phyloP scores from a whole-genome alignment of 2,888 invertebrate genomes.

The Magallana nippona region DNA sequence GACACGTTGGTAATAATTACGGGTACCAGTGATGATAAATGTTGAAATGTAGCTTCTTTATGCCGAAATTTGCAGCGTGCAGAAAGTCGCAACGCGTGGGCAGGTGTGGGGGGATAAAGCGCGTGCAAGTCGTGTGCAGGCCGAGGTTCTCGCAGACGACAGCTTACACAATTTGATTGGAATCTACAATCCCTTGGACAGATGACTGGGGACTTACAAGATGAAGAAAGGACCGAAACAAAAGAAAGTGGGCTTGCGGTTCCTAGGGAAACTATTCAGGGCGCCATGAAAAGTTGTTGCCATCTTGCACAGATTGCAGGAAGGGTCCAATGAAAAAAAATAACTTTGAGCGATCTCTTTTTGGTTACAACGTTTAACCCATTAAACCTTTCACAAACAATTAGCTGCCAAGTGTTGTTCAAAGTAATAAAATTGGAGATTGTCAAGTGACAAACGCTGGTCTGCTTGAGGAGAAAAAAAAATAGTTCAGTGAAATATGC shows the following conservation, averaged over 20 bases:
- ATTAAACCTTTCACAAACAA: no score
- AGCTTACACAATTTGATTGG: conserved; percentile 26
- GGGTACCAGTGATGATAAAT: conserved; percentile 11
- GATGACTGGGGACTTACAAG: neutral
- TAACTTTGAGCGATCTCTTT: neutral
- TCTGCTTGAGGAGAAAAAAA: no score
- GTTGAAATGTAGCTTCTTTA: neutral
- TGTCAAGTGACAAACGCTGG: no score
- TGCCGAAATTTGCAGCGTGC: neutral
- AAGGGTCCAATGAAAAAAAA: neutral
- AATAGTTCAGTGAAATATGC: no score
- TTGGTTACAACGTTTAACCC: neutral
- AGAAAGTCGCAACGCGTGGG: conserved; percentile 26
- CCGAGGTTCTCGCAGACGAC: neutral
- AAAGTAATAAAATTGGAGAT: no score
- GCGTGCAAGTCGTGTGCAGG: conserved; percentile 15
- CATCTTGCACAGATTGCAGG: conserved; percentile 22
- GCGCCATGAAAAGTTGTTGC: neutral
- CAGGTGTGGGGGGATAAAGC: conserved; percentile 18
- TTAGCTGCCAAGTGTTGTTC: no score
- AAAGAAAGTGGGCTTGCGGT: neutral
- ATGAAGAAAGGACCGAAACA: neutral
- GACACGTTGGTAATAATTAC: neutral
- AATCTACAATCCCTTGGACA: conserved; percentile 18
- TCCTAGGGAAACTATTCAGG: neutral